phyloP scores from a whole-genome alignment of 2,888 invertebrate species.

The Malacosoma neustria region DNA sequence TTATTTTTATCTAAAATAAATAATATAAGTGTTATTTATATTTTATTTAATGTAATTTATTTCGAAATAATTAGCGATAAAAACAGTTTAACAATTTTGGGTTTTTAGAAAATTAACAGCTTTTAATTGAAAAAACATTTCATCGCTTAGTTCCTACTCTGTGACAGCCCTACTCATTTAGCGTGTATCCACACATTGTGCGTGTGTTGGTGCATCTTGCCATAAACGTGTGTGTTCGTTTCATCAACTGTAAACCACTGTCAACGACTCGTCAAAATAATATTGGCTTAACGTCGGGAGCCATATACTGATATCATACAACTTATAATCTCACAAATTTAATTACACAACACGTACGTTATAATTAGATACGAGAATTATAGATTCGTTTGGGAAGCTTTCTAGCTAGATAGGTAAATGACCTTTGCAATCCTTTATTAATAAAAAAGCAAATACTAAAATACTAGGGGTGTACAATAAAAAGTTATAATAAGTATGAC shows the following conservation, averaged over 20 bases:
- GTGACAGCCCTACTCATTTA: not conserved
- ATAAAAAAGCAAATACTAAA: too few species aligned
- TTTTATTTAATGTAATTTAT: too few species aligned
- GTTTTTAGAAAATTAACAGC: too few species aligned
- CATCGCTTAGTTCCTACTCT: too few species aligned
- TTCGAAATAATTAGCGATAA: too few species aligned
- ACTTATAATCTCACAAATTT: conserved; percentile 58
- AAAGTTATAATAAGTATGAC: too few species aligned
- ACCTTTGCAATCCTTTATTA: too few species aligned
- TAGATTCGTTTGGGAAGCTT: not conserved
- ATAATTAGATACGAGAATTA: not conserved
- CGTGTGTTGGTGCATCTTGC: conserved; percentile 34
- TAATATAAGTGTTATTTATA: too few species aligned
- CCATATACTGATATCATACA: conserved; percentile 45
- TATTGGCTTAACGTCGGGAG: conserved; percentile 62
- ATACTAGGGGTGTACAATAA: too few species aligned
- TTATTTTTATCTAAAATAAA: too few species aligned
- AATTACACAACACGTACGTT: conserved; percentile 20
- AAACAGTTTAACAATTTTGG: too few species aligned
- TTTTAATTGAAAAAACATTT: too few species aligned
- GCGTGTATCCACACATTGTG: conserved; percentile 11
- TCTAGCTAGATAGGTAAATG: not conserved
- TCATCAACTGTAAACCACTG: conserved; percentile 70
- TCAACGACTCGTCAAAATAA: conserved; percentile 73
- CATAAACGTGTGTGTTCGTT: conserved; percentile 47